Percentiles rank a stretch among this genome's conserved stretches.
These are phyloP conservation scores for Plebejus melissa DNA, from an alignment of 2,888 invertebrate genomes.

Conservation along the genomic window DNA sequence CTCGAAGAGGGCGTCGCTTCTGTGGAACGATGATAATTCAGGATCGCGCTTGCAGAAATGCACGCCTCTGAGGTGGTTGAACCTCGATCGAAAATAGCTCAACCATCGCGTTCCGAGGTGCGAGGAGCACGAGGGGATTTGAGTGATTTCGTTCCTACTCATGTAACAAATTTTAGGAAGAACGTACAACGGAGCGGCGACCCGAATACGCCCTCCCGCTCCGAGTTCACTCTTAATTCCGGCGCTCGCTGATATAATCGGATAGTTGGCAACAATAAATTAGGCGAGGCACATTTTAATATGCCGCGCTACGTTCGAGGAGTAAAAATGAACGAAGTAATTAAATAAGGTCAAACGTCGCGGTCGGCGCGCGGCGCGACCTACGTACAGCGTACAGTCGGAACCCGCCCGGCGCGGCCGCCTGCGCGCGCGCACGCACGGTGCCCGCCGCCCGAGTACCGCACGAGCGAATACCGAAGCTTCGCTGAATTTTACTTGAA, in stretches of 20 bases:
- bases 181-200: not conserved
- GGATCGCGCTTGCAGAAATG: slow-evolving; percentile 53
- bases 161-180: slow-evolving; percentile 30
- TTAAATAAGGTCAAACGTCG: slow-evolving; percentile 78
- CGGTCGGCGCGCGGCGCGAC: slow-evolving; percentile 49
- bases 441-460: not conserved
- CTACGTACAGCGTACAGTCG: slow-evolving; percentile 49
- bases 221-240: slow-evolving; percentile 12
- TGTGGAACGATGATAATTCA: slow-evolving; percentile 34
- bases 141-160: slow-evolving; percentile 28
- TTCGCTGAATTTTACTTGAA: not conserved
- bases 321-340: slow-evolving; percentile 77
- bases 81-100: slow-evolving; percentile 65
- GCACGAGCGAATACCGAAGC: not conserved
- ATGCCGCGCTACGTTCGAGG: slow-evolving; percentile 68
- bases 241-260: slow-evolving; percentile 41
- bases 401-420: slow-evolving; percentile 48
- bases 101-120: slow-evolving; percentile 46
- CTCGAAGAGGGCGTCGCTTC: slow-evolving; percentile 21
- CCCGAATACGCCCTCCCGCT: not conserved
- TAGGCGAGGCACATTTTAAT: slow-evolving; percentile 71
- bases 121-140: slow-evolving; percentile 32
- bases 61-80: slow-evolving; percentile 61
- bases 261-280: slow-evolving; percentile 67
- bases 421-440: slow-evolving; percentile 39